phyloP scores from a whole-genome alignment of 2,888 invertebrate species.

The Leucoma salicis region DNA sequence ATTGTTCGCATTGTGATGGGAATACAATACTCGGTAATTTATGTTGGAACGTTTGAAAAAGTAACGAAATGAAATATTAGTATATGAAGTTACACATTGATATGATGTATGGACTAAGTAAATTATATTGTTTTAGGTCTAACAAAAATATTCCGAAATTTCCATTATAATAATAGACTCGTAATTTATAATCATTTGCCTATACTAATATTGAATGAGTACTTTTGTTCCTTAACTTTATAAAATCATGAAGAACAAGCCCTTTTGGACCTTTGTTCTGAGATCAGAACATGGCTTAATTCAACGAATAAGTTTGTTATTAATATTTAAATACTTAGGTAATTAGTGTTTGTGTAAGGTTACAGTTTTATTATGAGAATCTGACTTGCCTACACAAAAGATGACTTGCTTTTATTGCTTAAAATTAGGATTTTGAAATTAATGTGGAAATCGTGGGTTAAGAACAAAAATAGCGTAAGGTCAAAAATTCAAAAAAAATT shows the following conservation, averaged over 20 bases:
- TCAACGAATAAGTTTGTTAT: neutral
- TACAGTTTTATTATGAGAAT: neutral
- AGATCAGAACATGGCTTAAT: neutral
- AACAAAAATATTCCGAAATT: neutral
- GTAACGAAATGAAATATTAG: neutral
- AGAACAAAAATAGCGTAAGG: no score
- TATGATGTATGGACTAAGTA: neutral
- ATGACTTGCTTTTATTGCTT: no score
- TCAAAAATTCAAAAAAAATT: no score
- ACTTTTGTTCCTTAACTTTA: neutral
- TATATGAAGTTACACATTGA: conserved; percentile 2
- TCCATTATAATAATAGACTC: neutral
- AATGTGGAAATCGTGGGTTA: no score
- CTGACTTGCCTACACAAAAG: no score
- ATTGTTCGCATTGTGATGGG: no score
- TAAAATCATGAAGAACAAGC: neutral
- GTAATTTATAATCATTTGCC: neutral
- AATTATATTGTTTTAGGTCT: neutral
- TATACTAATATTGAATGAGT: neutral
- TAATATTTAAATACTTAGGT: neutral
- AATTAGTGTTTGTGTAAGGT: neutral
- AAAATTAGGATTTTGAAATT: no score
- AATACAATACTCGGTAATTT: no score
- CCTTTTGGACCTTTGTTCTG: neutral
- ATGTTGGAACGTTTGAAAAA: no score